phyloP scores from a whole-genome alignment of 2,797 vertebrate species.

The Pangasius djambal region DNA sequence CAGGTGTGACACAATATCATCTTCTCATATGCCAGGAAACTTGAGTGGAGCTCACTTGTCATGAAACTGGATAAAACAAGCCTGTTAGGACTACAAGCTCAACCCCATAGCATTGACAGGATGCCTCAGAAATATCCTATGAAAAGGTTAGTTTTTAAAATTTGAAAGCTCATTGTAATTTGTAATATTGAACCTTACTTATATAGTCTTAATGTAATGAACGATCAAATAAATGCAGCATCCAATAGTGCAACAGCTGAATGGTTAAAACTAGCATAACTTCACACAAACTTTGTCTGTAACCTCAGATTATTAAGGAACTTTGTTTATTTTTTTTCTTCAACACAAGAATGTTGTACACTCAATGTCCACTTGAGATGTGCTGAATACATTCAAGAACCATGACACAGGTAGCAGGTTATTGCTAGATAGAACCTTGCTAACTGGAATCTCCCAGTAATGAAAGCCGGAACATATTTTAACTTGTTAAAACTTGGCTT shows the following conservation, averaged over 20 bases:
- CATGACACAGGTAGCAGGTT: not conserved
- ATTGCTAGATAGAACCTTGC: not conserved
- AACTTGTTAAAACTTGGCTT: not conserved
- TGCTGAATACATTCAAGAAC: not conserved
- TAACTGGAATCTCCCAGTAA: not conserved
- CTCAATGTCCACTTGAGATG: not conserved
- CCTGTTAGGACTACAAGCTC: not conserved
- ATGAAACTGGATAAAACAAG: slow-evolving; percentile 14
- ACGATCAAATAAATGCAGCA: not conserved
- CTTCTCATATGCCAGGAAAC: slow-evolving; percentile 16
- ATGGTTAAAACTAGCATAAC: not conserved
- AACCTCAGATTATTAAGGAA: not conserved
- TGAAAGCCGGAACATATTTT: not conserved
- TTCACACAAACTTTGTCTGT: not conserved
- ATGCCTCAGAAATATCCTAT: not conserved
- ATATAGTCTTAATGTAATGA: not conserved
- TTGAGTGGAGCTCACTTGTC: not conserved
- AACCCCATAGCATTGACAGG: not conserved
- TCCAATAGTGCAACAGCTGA: not conserved
- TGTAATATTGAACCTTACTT: not conserved
- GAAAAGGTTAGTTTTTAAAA: not conserved
- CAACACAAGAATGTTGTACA: not conserved
- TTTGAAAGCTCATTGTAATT: not conserved
- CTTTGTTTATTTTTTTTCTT: not conserved
- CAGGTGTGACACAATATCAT: slow-evolving; percentile 28